Evolutionary conservation across 2,888 invertebrate genomes (phyloP).

Genomic region (Ptilodon capucinus): DNA sequence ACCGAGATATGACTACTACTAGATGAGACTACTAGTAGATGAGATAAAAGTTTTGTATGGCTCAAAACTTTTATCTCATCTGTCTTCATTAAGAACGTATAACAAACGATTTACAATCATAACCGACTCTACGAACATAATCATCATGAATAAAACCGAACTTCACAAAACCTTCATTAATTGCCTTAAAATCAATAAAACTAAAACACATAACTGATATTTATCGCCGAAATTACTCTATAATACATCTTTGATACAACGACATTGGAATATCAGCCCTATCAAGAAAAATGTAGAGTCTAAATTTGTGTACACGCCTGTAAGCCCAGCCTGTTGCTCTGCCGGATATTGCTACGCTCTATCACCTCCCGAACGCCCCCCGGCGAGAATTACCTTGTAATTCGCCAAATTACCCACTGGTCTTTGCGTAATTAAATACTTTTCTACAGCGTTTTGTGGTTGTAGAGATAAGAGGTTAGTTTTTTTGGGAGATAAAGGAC

Average conservation of each 20-base stretch:
- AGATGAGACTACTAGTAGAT: too few relatives aligned
- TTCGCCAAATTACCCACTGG: conserved; percentile 72
- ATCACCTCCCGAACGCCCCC: conserved; percentile 58
- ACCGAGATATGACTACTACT: too few relatives aligned
- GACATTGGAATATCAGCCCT: conserved; percentile 6
- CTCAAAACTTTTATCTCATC: too few relatives aligned
- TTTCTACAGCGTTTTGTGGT: conserved; percentile 36
- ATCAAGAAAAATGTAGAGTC: neutral
- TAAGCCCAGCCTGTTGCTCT: conserved; percentile 63
- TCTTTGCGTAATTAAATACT: conserved; percentile 72
- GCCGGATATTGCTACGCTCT: conserved; percentile 72
- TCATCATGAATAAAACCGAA: neutral
- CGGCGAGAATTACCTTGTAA: conserved; percentile 72
- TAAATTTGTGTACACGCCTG: conserved; percentile 2
- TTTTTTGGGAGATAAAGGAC: neutral
- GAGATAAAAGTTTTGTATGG: too few relatives aligned
- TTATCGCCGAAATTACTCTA: conserved; percentile 28
- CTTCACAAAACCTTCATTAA: neutral
- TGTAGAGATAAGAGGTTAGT: neutral
- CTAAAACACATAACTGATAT: conserved; percentile 21
- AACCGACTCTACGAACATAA: too few relatives aligned
- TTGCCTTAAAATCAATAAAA: conserved; percentile 21
- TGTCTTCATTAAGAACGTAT: too few relatives aligned
- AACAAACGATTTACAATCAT: neutral
- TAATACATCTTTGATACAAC: conserved; percentile 8